Evolutionary conservation across 1,140 invertebrate species (phyloP).

Genomic region (fruit fly (Drosophila melanogaster)): Release_6_plus_ISO1_MT NT_033777.3:29089501-29090000

Average conservation of each 20-base stretch:
- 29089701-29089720: slow-evolving; percentile 45
- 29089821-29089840: no score
- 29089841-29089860: no score
- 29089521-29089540: slow-evolving; percentile 15
- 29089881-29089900: no score
- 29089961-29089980: slow-evolving; percentile 14
- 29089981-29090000: slow-evolving; percentile 22
- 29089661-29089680: slow-evolving; percentile 30
- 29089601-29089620: slow-evolving; percentile 3
- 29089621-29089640: slow-evolving; percentile 26
- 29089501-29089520: slow-evolving; percentile 62
- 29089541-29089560: slow-evolving; percentile 9
- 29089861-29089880: no score
- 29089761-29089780: not conserved
- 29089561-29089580: slow-evolving; percentile 35
- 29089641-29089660: slow-evolving; percentile 41
- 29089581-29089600: slow-evolving; percentile 39
- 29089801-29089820: no score
- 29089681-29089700: slow-evolving; percentile 37
- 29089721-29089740: slow-evolving; percentile 18
- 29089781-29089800: no score
- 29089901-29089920: no score
- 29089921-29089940: no score
- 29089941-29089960: not conserved
- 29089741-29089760: slow-evolving; percentile 19